Evolutionary conservation across 2,113 vertebrate genomes (phyloP), one percentile per base, ranked within the genome.

Genomic region (Aptenodytes forsteri): DNA sequence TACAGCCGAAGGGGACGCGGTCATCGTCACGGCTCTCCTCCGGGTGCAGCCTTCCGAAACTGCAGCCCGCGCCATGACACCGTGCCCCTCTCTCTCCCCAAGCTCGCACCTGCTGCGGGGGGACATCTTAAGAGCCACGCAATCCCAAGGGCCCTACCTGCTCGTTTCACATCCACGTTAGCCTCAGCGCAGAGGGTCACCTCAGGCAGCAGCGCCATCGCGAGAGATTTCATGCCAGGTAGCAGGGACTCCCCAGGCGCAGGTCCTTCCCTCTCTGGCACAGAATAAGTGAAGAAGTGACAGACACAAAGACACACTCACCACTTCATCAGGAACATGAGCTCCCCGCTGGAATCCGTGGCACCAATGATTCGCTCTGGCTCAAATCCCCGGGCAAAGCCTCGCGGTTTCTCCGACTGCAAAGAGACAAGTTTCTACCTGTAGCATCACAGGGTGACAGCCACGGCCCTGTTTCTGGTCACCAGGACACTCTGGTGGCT

Each of bases 311-410:
- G 76, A 34, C 75, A 73, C 79, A 98, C 99, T 96, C 97, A 99
- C 99, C 99, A 99, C 98, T 99, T 99, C 99, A 99, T 99, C 86
- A 99, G 99, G 98, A 99, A 99, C 99, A 99, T 99, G 91, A 99
- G 99, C 95, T 99, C 99, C 98, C 99, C 99, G 67, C 99, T 99
- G 94, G 99, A 99, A 69, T 99, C 99, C n/a, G 99, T 99, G 91
- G 99, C 99, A 16, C 99, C 99, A n/a, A 99, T 99, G 92, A 99
- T 99, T 65, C 99, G 97, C 86, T 99, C 99, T 4, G 99, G 99
- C 72, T 99, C 99, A 97, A 99, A 98, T 42, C 98, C 99, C 84
- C 99, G 98, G 90, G 99, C 99, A 93, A 99, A 99, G 69, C 99
- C 99, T 90, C 99, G 98, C 11, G 99, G 98, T 90, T 99, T 99